Evolutionary conservation across 1,140 invertebrate genomes (phyloP), one percentile per base, ranked within the genome.

Genomic region (Heliconius eleuchia): DNA sequence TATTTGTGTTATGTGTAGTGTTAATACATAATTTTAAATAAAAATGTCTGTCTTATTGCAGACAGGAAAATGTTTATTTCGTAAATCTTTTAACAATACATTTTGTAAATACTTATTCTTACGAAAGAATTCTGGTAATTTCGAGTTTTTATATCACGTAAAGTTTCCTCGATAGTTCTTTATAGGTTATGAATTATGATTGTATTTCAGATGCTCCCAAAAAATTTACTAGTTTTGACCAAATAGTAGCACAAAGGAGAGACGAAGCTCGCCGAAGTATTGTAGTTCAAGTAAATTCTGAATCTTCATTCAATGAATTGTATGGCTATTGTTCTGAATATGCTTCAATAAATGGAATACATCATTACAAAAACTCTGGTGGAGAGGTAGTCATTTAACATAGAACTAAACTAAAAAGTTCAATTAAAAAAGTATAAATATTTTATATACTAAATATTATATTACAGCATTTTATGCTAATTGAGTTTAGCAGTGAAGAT

Each of bases 401-500:
- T 66, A 23, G 2, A 18, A 66, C 5, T 30, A 30, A 66, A 66
- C 4, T 19, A 66, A 66, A 66, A 66, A 1, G 16, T 72, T 39
- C 37, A 19, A 11, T 23, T 19, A 19, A 18, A 3, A 19, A 39
- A 71, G 5, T 71, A 19, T 37, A 39, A 7, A 39, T 72, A 39
- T 27, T 39, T 11, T 72, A 39, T 72, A 9, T 72, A 19, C 3
- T 72, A n/a, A 72, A 75, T 34, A 46, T 85, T 74, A 80, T n/a
- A 82, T 94, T 88, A 78, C 89, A 96, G 95, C 95, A 97, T 91
- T 97, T 96, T 85, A 96, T 97, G 85, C 91, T 97, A 71, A 88
- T 97, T 34, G 97, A 97, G 93, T 97, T 96, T 91, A 80, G 86
- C 9, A 89, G 94, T 37, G 83, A 93, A 82, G 72, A 86, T 1